Base-by-base conservation (phyloP, 2,113 vertebrate genomes). In the Callipepla squamata region DNA sequence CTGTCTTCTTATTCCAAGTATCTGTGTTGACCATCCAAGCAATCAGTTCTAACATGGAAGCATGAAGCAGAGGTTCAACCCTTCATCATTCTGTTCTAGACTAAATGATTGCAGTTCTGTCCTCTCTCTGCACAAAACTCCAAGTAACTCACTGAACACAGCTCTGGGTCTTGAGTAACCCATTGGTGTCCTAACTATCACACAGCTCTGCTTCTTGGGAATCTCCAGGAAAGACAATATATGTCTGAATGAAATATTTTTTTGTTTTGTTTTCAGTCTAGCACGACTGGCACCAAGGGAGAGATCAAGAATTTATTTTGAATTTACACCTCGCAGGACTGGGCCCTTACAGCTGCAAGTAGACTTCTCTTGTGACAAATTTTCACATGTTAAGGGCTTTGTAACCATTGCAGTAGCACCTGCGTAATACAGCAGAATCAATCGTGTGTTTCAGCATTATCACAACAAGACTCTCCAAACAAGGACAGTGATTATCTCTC, bases 301-400 rank as follows among this genome's bases (percentile, higher is more conserved):
- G 57, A 92, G 84, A 81, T 97, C 97, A 53, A 97, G 92, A 48
- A 97, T 97, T 70, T 96, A 87, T 63, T 97, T 97, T 50, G 97
- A 97, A 42, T 95, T 97, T 73, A 97, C 97, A 10, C 97, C 97
- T n/a, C 96, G 95, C 59, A 88, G 72, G 77, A 26, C n/a, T 22
- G 97, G 97, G 25, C 91, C 80, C 36, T 88, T 96, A 83, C 97
- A 97, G 90, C 87, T 97, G 79, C 97, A 97, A 93, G 96, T 96
- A 61, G 96, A 97, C 73, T 97, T 97, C 93, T 97, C 96, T 61
- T 97, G 97, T 91, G 81, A 96, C 94, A 95, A 97, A 63, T 97
- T 97, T 89, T 96, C 97, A 7, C 96, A 97, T 0, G n/a, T 97
- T 42, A 97, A 97, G 85, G 94, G 96, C 61, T 97, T 97, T 70